Conservation (phyloP, 2,113 vertebrate species). For the Oxyura jamaicensis region DNA sequence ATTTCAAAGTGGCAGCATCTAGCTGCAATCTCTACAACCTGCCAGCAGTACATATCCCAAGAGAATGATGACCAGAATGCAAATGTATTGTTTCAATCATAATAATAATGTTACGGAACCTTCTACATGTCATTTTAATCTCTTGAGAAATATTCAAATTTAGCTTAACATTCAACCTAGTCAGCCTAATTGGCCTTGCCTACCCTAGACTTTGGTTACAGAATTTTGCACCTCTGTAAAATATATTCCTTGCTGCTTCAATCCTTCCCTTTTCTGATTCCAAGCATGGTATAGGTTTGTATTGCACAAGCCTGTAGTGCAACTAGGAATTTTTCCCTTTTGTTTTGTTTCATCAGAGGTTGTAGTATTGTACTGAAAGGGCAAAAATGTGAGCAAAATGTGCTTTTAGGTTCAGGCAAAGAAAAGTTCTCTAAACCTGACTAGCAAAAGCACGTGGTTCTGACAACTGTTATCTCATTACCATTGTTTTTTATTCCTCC, state of each 20-base stretch:
- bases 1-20: neutral
- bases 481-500: rapidly evolving
- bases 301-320: neutral
- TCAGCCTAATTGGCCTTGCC: neutral
- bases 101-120: neutral
- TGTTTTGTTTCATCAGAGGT: neutral
- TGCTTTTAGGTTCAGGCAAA: neutral
- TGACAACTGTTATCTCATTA: neutral
- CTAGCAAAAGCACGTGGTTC: neutral
- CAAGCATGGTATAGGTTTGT: neutral
- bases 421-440: neutral
- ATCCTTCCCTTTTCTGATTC: neutral
- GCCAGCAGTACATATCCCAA: neutral
- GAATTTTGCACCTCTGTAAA: neutral
- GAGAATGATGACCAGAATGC: neutral
- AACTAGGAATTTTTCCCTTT: neutral
- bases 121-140: neutral
- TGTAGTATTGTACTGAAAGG: no score
- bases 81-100: neutral
- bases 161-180: neutral
- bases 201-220: neutral
- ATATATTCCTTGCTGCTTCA: neutral
- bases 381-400: neutral
- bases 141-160: neutral
- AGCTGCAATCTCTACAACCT: neutral